phyloP scores from a whole-genome alignment of 2,888 invertebrate genomes.

The Cataglyphis altisquamis region DNA sequence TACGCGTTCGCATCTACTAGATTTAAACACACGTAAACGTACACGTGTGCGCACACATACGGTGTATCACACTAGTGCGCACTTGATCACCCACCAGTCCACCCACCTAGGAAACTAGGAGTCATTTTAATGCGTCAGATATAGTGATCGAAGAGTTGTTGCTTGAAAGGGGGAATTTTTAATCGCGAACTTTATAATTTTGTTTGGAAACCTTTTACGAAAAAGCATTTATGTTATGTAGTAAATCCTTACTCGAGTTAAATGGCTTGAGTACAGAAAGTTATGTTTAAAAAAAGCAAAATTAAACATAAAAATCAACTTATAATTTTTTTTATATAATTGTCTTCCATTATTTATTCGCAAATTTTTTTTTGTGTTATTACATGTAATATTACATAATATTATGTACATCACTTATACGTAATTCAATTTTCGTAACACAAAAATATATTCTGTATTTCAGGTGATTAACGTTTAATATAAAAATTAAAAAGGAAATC shows the following conservation, averaged over 20 bases:
- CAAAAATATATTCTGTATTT: background rate
- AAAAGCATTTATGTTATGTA: background rate
- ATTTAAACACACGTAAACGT: background rate
- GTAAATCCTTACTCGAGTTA: background rate
- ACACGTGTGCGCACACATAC: background rate
- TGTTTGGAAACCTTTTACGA: background rate
- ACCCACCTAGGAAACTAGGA: conserved; percentile 71
- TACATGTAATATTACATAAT: too few species aligned
- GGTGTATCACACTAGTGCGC: conserved; percentile 52
- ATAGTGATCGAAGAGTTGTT: conserved; percentile 47
- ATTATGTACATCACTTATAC: background rate
- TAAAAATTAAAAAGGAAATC: background rate
- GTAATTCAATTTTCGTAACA: background rate
- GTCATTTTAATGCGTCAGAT: conserved; percentile 66
- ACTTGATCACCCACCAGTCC: conserved; percentile 76
- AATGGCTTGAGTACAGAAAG: background rate
- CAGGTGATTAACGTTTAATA: background rate
- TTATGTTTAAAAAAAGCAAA: background rate
- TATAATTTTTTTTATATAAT: background rate
- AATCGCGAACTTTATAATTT: conserved; percentile 30
- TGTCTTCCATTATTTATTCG: background rate
- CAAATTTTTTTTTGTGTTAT: background rate
- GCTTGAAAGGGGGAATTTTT: conserved; percentile 44
- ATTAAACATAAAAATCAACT: background rate
- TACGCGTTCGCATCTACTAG: background rate